phyloP scores from a whole-genome alignment of 2,113 vertebrate species.

The Varanus salvator region DNA sequence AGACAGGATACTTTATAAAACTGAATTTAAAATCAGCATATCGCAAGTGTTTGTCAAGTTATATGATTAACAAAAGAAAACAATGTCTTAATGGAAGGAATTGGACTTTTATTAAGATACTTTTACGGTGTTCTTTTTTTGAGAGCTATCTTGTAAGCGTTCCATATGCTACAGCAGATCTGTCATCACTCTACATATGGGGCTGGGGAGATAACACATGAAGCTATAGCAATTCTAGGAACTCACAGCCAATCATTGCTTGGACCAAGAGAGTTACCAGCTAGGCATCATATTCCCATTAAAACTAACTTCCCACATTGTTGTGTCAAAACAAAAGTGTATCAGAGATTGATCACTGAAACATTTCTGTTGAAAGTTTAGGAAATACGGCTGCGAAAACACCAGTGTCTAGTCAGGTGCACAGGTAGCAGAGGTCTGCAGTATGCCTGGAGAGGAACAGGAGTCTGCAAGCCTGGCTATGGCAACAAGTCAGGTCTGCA shows the following conservation, averaged over 20 bases:
- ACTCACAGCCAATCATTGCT: slow-evolving; percentile 44
- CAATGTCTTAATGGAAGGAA: slow-evolving; percentile 14
- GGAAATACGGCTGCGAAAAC: neutral
- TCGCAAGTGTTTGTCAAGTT: slow-evolving; percentile 9
- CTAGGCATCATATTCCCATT: slow-evolving; percentile 48
- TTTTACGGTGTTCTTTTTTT: slow-evolving; percentile 43
- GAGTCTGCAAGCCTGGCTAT: neutral
- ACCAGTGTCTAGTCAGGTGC: neutral
- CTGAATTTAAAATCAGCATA: slow-evolving; percentile 14
- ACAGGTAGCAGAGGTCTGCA: neutral
- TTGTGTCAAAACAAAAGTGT: neutral
- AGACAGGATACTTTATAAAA: neutral
- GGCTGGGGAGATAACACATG: slow-evolving; percentile 52
- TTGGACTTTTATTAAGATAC: slow-evolving; percentile 22
- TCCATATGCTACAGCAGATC: slow-evolving; percentile 68
- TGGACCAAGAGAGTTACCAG: slow-evolving; percentile 47
- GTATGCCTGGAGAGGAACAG: too few species aligned
- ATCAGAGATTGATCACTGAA: neutral
- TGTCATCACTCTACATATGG: slow-evolving; percentile 71
- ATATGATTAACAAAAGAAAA: slow-evolving; percentile 36
- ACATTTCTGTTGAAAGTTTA: neutral
- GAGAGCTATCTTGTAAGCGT: slow-evolving; percentile 54
- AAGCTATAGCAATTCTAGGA: slow-evolving; percentile 69
- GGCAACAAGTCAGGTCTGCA: neutral
- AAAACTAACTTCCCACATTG: slow-evolving; percentile 9